phyloP scores from a whole-genome alignment of 2,888 invertebrate species.

The Idaea straminata region DNA sequence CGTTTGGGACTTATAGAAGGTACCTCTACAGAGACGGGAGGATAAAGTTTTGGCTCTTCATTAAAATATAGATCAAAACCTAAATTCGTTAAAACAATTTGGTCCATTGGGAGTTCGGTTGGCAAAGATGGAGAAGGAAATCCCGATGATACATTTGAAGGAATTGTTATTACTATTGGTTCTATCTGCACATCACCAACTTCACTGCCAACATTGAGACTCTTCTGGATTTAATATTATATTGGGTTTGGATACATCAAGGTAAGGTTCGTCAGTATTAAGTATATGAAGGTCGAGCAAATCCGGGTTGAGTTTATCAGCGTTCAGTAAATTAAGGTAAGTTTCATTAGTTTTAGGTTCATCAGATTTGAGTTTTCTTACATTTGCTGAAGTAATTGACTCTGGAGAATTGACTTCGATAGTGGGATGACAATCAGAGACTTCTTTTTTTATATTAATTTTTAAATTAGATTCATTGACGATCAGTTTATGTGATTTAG shows the following conservation, averaged over 20 bases:
- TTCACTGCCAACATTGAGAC: constrained; percentile 6
- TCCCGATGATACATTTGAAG: constrained; percentile 4
- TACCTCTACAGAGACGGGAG: too few relatives aligned
- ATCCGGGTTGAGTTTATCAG: constrained; percentile 6
- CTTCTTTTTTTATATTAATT: too few relatives aligned
- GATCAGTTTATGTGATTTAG: too few relatives aligned
- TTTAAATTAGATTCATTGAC: too few relatives aligned
- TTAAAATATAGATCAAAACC: constrained; percentile 6
- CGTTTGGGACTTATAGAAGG: constrained; percentile 2
- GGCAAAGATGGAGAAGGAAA: constrained; percentile 6
- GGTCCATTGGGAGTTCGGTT: neutral
- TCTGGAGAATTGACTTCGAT: constrained; percentile 5
- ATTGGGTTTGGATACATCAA: constrained; percentile 5
- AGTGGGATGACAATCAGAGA: too few relatives aligned
- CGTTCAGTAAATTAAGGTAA: constrained; percentile 6
- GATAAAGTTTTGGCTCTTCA: too few relatives aligned
- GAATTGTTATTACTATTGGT: too few relatives aligned
- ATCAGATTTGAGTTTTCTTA: constrained; percentile 6
- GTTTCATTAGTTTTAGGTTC: constrained; percentile 7
- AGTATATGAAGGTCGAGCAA: constrained; percentile 3
- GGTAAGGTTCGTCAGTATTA: constrained; percentile 6
- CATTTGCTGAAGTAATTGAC: constrained; percentile 7
- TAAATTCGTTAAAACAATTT: constrained; percentile 7
- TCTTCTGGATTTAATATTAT: constrained; percentile 6
- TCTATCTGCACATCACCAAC: constrained; percentile 2